Evolutionary conservation across 2,797 vertebrate species (phyloP), one percentile per base, ranked within the genome.

Genomic region (Pempheris klunzingeri): DNA sequence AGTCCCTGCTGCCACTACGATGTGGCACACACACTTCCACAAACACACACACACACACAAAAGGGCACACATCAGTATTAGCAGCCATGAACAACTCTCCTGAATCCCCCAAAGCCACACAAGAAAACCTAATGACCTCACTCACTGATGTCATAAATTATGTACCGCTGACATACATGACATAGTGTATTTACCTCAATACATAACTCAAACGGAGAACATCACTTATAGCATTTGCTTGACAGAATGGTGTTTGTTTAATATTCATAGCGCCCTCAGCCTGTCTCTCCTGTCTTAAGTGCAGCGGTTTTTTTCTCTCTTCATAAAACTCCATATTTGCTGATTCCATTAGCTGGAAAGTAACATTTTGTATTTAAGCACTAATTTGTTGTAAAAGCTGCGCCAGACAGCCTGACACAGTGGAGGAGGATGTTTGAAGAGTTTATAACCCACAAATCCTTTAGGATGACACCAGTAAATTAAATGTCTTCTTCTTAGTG

Each of bases 1-100:
- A 65, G 64, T 84, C 74, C 66, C 85, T 76, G 77, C 74, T 82
- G 84, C 85, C 82, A 82, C 73, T 52, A 11, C 52, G 17, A 38
- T 60, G 68, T 77, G 59, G 60, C 36, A 73, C 71, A 74, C n/a
- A 60, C 66, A 39, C n/a, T 13, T 36, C 22, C 64, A 60, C 75
- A 79, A 62, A 68, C 57, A 55, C 58, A 59, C 50, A 64, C 66
- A 77, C 52, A 74, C 57, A 78, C 22, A 67, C 5, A 46, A 32
- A 38, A 18, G 15, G 3, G 3, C 59, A 66, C 13, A 46, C 30
- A 72, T 71, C 50, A 66, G 71, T 20, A 77, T 82, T 43, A 79
- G 30, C 15, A 11, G 28, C 57, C 71, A 53, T 70, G 61, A 81
- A 39, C 58, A 72, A 46, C 55, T 72, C 62, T 61, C 50, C 59